These are phyloP conservation scores for Acrobasis suavella DNA, from an alignment of 2,888 invertebrate species.

Conservation along the genomic window DNA sequence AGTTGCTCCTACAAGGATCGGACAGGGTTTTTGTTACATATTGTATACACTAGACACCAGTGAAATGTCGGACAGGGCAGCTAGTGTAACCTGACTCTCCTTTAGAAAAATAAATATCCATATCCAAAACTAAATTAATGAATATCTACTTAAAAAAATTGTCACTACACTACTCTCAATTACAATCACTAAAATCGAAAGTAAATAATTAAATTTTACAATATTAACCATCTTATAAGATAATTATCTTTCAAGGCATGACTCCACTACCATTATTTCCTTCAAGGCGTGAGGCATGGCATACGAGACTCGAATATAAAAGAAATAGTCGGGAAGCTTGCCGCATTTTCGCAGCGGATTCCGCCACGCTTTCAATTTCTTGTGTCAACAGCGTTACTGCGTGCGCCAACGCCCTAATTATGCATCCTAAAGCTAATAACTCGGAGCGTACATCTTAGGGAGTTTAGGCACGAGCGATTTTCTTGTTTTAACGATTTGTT, in stretches of 20 bases:
- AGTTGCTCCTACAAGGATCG: too few species aligned
- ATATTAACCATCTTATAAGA: too few species aligned
- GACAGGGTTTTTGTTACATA: too few species aligned
- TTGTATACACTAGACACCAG: too few species aligned
- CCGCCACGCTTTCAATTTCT: slow-evolving; percentile 43
- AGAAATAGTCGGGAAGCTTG: neutral
- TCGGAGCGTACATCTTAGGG: neutral
- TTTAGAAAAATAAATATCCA: too few species aligned
- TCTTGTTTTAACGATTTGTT: neutral
- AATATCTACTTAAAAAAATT: too few species aligned
- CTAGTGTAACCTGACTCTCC: too few species aligned
- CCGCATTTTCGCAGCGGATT: slow-evolving; percentile 29
- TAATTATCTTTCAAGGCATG: neutral
- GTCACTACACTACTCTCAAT: too few species aligned
- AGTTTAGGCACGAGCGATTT: neutral
- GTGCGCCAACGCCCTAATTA: slow-evolving; percentile 18
- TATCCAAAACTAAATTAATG: too few species aligned
- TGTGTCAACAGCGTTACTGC: slow-evolving; percentile 37
- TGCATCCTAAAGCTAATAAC: slow-evolving; percentile 10
- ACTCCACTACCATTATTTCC: neutral
- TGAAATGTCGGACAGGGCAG: too few species aligned
- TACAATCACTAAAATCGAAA: too few species aligned
- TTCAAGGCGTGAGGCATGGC: neutral
- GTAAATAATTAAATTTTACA: too few species aligned
- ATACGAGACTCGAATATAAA: slow-evolving; percentile 4